phyloP scores from a whole-genome alignment of 2,113 vertebrate genomes.

The Rhinogobius similis region DNA sequence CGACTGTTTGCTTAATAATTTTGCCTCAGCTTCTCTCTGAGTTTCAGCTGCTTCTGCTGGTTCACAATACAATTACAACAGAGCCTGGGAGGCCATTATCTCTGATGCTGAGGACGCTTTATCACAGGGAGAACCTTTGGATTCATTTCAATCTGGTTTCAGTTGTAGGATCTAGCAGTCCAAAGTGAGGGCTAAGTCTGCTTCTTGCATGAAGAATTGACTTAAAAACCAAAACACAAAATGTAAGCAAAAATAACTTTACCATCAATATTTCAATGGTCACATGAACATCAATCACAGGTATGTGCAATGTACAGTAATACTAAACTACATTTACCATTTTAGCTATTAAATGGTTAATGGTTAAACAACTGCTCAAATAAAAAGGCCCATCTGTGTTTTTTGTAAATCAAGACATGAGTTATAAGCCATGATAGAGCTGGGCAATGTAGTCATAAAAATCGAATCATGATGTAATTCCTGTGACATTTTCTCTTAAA shows the following conservation, averaged over 20 bases:
- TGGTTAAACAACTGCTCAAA: too few species aligned
- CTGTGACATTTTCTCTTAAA: too few species aligned
- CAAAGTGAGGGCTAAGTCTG: neutral
- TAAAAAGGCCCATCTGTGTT: too few species aligned
- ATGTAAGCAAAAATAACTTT: neutral
- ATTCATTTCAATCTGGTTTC: neutral
- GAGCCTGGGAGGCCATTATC: neutral
- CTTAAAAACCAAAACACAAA: neutral
- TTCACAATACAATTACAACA: neutral
- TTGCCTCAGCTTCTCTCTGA: neutral
- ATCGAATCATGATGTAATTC: too few species aligned
- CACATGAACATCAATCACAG: neutral
- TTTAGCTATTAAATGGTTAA: too few species aligned
- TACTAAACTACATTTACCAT: too few species aligned
- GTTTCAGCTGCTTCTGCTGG: slow-evolving; percentile 14
- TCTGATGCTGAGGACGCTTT: neutral
- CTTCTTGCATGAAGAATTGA: neutral
- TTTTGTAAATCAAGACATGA: too few species aligned
- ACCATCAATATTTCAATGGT: neutral
- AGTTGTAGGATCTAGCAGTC: neutral
- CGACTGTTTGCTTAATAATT: neutral
- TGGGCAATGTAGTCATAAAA: too few species aligned
- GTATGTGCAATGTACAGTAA: too few species aligned
- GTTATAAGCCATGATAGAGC: too few species aligned
- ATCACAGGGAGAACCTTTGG: neutral